Conservation (phyloP, 1,140 invertebrate species). For the Daktulosphaira vitifoliae region DNA sequence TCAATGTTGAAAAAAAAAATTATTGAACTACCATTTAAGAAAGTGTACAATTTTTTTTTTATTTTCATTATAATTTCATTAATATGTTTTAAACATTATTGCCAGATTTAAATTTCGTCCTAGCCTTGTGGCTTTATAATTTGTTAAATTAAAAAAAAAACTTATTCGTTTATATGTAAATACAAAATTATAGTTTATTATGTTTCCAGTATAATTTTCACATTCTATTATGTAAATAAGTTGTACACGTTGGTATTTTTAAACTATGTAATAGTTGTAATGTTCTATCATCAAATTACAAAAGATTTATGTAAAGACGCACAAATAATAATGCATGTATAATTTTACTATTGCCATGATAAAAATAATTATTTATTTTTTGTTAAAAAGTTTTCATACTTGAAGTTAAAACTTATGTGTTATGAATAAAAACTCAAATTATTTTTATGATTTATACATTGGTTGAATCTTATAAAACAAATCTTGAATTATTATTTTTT, state of each 20-base stretch:
- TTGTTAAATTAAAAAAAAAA: not conserved
- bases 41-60: not conserved
- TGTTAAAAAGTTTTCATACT: too few species aligned
- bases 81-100: too few species aligned
- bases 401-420: too few species aligned
- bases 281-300: slow-evolving; percentile 8
- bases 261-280: slow-evolving; percentile 20
- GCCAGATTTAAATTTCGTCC: not conserved
- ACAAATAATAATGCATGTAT: slow-evolving; percentile 16
- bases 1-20: not conserved
- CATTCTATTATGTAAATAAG: slow-evolving; percentile 19
- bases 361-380: slow-evolving; percentile 13
- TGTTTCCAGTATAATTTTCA: slow-evolving; percentile 15
- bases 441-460: slow-evolving; percentile 26
- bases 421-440: slow-evolving; percentile 22
- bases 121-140: slow-evolving; percentile 11
- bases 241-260: slow-evolving; percentile 21
- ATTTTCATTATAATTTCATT: too few species aligned
- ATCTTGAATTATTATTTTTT: slow-evolving; percentile 2
- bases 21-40: not conserved
- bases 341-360: slow-evolving; percentile 24
- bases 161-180: too few species aligned
- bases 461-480: slow-evolving; percentile 12
- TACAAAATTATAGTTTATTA: too few species aligned
- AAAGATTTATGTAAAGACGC: not conserved